Evolutionary conservation across 2,113 vertebrate genomes (phyloP), one percentile per base, ranked within the genome.

Genomic region (Chloropsis hardwickii): DNA sequence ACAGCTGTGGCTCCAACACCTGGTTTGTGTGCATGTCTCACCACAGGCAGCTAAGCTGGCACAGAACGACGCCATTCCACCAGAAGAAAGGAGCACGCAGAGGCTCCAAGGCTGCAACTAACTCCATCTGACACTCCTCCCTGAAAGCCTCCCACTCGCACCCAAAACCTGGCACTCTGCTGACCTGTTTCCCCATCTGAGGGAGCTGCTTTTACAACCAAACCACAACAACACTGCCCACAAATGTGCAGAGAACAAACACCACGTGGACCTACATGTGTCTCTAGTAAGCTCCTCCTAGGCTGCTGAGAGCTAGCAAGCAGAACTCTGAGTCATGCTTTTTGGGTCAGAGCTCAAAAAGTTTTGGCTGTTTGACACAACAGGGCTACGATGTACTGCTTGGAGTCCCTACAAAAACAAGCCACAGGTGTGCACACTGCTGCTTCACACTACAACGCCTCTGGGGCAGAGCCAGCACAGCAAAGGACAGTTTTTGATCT

Each of bases 141-240:
- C 57, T 1, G 1, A 48, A 66, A 78, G 53, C 72, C 77, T 93
- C 86, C 90, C 56, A 94, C 86, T 47, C n/a, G 1, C 28, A 25
- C 2, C 11, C 45, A 71, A 56, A 92, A 37, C 40, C 69, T 14
- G 86, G 37, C 40, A 2, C 61, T 89, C 84, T 62, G 84, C 37
- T 89, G 86, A 92, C 83, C 86, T 45, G 13, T 13, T 78, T 94
- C 61, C 27, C 35, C 61, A 87, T 76, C 89, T 47, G 90, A 95
- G 58, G 67, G 15, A 40, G 57, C 85, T 90, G 67, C 85, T 81
- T 91, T 44, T 94, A 94, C 95, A 92, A 95, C 56, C 12, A 2
- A 82, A 92, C 72, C 88, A 88, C 76, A 91, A 13, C 86, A 90
- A 57, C 94, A 58, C 94, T 92, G 88, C 91, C 94, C 88, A 91